Percentiles rank a stretch among this genome's conserved stretches.
Conservation (phyloP, 64 coral and sea anemone genomes). For the Trachythela sp. region DNA sequence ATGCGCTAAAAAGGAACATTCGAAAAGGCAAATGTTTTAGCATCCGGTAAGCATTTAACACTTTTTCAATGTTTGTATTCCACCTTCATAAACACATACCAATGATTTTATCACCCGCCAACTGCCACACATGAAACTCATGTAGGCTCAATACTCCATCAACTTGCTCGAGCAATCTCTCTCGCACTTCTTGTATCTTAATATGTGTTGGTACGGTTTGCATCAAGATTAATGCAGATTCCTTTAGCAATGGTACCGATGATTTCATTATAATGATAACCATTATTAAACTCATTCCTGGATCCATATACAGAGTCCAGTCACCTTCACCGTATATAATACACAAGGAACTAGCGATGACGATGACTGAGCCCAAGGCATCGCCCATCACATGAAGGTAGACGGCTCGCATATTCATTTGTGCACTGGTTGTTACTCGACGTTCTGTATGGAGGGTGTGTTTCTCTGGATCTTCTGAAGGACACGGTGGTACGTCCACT, state of each 20-base stretch:
- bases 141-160: constrained; percentile 84
- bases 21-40: too few relatives aligned
- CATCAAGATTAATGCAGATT: constrained; percentile 83
- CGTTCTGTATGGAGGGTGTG: neutral
- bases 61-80: too few relatives aligned
- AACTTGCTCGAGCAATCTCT: constrained; percentile 76
- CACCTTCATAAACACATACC: constrained; percentile 57
- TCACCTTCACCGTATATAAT: constrained; percentile 72
- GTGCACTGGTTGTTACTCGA: constrained; percentile 61
- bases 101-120: constrained; percentile 97
- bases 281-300: constrained; percentile 88
- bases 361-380: constrained; percentile 89
- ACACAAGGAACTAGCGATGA: constrained; percentile 79
- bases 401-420: constrained; percentile 93
- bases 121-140: constrained; percentile 99
- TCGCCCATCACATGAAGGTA: constrained; percentile 94
- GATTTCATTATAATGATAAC: constrained; percentile 73
- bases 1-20: too few relatives aligned
- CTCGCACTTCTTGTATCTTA: constrained; percentile 83
- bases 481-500: neutral
- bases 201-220: constrained; percentile 98
- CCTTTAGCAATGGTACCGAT: constrained; percentile 76
- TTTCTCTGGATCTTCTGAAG: neutral
- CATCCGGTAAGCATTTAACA: too few relatives aligned
- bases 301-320: constrained; percentile 94